These are phyloP conservation scores for Beroe forskalii DNA, from an alignment of 37 sponge, comb jelly and placozoan species.

Conservation along the genomic window DNA sequence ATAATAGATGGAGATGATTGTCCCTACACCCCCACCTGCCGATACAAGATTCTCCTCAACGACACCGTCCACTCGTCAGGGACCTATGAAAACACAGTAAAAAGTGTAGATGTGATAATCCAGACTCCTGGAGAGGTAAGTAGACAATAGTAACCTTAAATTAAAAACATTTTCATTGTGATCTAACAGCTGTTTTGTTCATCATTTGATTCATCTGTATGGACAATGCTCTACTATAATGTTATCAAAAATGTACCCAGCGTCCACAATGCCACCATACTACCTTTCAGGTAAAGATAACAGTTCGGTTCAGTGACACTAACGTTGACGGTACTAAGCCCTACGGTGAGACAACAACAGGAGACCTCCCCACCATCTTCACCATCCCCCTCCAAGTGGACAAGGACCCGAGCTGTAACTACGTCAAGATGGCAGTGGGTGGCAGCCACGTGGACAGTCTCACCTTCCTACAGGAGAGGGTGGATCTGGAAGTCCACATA, in stretches of 20 bases:
- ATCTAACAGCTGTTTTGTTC: too few relatives aligned
- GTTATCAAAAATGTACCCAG: too few relatives aligned
- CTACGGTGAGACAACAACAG: not conserved
- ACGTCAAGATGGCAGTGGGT: not conserved
- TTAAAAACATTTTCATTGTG: too few relatives aligned
- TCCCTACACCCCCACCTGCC: constrained; percentile 31
- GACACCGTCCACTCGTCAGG: not conserved
- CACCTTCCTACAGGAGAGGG: not conserved
- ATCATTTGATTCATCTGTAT: too few relatives aligned
- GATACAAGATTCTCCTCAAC: not conserved
- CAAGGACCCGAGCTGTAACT: not conserved
- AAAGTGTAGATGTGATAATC: not conserved
- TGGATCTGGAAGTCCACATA: not conserved
- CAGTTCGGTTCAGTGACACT: not conserved
- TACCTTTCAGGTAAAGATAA: not conserved
- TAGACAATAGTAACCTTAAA: too few relatives aligned
- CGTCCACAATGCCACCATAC: too few relatives aligned
- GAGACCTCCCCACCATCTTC: not conserved
- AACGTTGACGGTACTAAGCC: not conserved
- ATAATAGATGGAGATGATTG: constrained; percentile 9
- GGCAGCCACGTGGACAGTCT: not conserved
- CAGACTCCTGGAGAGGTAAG: not conserved
- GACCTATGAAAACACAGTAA: not conserved
- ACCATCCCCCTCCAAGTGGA: not conserved
- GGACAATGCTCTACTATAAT: too few relatives aligned